Evolutionary conservation across 2,888 invertebrate species (phyloP), one percentile per base, ranked within the genome.

Genomic region (Gnatocerus cornutus): DNA sequence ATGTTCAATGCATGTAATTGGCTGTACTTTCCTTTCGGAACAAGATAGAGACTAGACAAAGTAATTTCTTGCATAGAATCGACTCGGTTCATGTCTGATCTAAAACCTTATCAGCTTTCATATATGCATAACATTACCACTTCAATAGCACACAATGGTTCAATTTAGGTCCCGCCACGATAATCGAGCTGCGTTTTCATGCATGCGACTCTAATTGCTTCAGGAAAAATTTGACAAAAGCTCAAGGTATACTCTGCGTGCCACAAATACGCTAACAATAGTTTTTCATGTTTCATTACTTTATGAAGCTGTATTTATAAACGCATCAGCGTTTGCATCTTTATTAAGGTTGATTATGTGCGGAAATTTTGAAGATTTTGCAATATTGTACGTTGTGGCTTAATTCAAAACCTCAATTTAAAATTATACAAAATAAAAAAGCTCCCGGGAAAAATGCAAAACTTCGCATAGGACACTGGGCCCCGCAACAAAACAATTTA

Each of bases 1-100:
- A 58, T 66, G 65, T 59, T 65, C 69, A 66, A 66, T 69, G 69
- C 61, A 55, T 53, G 65, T 69, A 69, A 69, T 69, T 69, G 61
- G 45, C 6, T 61, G 66, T 61, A 62, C 43, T 16, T 45, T 53
- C 59, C 53, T 61, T 55, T 66, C 52, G 61, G 30, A 55, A 55
- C 29, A 61, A 33, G 30, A 33, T 45, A 46, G 12, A 64, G 64
- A 55, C 65, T 59, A 59, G 64, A 69, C 64, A 69, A 63, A 37
- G 61, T 61, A 66, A 69, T 69, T 69, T 69, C 69, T 69, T 69
- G 59, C 48, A 33, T 33, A 33, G 33, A 2, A 59, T 13, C 64
- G 63, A 39, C 45, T 52, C 45, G 43, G 14, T 29, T 59, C 53
- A 43, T 52, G 61, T 68, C 68, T 52, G 61, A 67, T 67, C 66